Base-by-base conservation (phyloP, 2,888 invertebrate genomes). In the Allophyes oxyacanthae region DNA sequence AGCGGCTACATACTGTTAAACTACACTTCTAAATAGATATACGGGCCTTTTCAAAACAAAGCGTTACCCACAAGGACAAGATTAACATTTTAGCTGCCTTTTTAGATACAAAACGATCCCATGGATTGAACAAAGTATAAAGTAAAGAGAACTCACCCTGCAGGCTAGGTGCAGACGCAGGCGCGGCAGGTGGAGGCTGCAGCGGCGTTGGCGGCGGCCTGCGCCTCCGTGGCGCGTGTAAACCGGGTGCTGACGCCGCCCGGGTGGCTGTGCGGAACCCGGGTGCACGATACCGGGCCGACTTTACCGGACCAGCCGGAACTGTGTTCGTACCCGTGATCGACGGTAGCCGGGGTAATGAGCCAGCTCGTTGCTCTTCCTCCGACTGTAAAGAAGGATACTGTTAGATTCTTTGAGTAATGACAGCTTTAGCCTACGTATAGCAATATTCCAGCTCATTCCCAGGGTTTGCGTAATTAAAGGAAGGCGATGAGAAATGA, bases 231-330 rank as follows among this genome's bases (percentile, higher is more conserved):
- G 95, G 96, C 32, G 95, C 96, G 71, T 97, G 97, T 33, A 97
- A 92, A 0, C 97, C 97, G 1, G 97, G 96, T 0, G 97, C 96
- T 13, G 96, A 97, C 7, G 96, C 95, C 0, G 97, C 96, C 30
- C 97, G 93, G 72, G 97, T 97, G 0, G 97, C 96, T 38, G 97
- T 95, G 32, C 95, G 95, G 89, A 97, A 97, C 1, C 97, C 98
- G 0, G 98, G 98, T 0, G 98, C 97, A 4, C 98, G 94, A 86
- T 98, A 98, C 34, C 98, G 94, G 37, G 98, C 98, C 48, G 98
- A 98, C 84, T 98, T 98, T 41, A 97, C 98, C 65, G 96, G 88
- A 36, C 95, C 94, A 2, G 93, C 97, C 53, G 96, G 87, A 34
- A 88, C 92, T 3, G 94, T 89, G 81, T 87, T 76, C 84, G 94